Evolutionary conservation across 1,140 invertebrate genomes (phyloP).

Genomic region (Anthonomus grandis): DNA sequence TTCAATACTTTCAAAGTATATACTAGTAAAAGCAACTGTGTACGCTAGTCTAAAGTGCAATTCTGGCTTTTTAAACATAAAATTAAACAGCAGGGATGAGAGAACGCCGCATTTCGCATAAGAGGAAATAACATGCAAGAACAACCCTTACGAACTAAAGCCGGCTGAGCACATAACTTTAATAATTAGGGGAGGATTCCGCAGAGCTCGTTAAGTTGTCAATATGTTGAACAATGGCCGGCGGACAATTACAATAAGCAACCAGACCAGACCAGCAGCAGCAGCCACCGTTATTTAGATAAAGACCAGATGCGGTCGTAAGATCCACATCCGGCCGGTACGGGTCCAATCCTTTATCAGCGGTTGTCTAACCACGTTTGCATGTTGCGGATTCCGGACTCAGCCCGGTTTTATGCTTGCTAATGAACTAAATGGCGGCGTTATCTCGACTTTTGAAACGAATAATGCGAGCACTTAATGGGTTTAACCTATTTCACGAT

Average conservation of each 20-base stretch:
- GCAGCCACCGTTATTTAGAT: conserved; percentile 26
- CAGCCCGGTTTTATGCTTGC: conserved; percentile 21
- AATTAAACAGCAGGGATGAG: too few species aligned
- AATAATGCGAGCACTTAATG: conserved; percentile 4
- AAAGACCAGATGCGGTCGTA: conserved; percentile 31
- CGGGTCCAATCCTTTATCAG: conserved; percentile 28
- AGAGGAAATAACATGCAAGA: too few species aligned
- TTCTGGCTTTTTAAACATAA: too few species aligned
- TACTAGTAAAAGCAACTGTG: too few species aligned
- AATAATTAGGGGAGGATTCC: conserved; percentile 24
- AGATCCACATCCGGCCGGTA: conserved; percentile 25
- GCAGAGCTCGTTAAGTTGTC: conserved; percentile 30
- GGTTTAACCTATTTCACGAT: background rate
- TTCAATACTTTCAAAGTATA: too few species aligned
- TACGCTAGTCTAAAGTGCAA: too few species aligned
- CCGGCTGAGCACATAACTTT: conserved; percentile 18
- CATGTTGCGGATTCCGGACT: conserved; percentile 16
- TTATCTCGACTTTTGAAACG: conserved; percentile 16
- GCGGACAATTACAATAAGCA: conserved; percentile 28
- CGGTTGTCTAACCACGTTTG: conserved; percentile 14
- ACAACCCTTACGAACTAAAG: too few species aligned
- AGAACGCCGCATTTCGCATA: too few species aligned
- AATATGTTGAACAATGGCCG: conserved; percentile 30
- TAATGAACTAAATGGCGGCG: conserved; percentile 23
- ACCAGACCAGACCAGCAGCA: too few species aligned